Percentiles rank a stretch among this genome's conserved stretches.
Evolutionary conservation across 2,797 vertebrate genomes (phyloP).

Genomic region (Crax fasciolata): DNA sequence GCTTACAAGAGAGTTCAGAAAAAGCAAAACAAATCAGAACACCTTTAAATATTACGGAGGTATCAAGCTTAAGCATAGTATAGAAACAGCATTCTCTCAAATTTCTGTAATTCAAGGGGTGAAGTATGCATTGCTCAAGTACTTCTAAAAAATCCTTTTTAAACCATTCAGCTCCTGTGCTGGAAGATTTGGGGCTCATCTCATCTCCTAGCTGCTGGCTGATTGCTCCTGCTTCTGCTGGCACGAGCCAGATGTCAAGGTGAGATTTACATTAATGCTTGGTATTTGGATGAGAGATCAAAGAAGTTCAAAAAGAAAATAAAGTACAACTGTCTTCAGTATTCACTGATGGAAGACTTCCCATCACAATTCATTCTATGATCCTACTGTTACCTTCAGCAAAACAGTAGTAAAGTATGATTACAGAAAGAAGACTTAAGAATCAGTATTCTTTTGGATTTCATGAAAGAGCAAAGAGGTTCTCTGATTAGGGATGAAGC

Average conservation of each 20-base stretch:
- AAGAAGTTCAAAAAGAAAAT: neutral
- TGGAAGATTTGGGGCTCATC: neutral
- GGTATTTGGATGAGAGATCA: neutral
- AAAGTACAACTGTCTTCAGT: neutral
- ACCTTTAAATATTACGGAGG: neutral
- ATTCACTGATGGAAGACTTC: neutral
- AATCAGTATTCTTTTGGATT: neutral
- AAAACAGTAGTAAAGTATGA: neutral
- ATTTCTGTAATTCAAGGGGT: neutral
- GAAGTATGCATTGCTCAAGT: neutral
- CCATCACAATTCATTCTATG: neutral
- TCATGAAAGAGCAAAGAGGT: neutral
- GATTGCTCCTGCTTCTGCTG: neutral
- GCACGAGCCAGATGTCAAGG: neutral
- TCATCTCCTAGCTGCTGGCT: neutral
- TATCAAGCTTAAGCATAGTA: neutral
- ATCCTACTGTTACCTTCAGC: neutral
- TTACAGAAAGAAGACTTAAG: neutral
- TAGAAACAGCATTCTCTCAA: neutral
- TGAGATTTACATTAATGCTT: neutral
- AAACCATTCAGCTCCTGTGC: neutral
- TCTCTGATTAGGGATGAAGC: neutral
- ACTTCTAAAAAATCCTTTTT: neutral
- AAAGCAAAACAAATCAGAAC: neutral
- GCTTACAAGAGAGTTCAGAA: neutral